Evolutionary conservation across 2,797 vertebrate genomes (phyloP).

Genomic region (Dipus sagitta): DNA sequence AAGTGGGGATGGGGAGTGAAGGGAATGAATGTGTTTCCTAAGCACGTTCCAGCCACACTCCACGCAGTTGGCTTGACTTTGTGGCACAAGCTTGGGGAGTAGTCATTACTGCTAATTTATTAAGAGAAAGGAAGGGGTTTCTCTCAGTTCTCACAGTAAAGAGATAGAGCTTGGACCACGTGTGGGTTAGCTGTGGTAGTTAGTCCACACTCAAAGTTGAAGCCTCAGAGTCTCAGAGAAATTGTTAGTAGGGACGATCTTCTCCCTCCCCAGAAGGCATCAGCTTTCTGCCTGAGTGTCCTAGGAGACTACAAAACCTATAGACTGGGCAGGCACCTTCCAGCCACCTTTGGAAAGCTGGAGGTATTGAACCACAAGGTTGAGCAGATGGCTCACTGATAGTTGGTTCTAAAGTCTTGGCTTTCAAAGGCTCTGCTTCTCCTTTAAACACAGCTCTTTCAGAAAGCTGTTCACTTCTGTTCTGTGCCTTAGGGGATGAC

Average conservation of each 20-base stretch:
- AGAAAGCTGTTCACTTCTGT: not conserved
- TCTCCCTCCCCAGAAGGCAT: not conserved
- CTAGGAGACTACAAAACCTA: not conserved
- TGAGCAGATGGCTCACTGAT: not conserved
- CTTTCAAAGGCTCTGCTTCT: slow-evolving; percentile 1
- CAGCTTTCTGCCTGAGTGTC: not conserved
- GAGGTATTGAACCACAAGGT: not conserved
- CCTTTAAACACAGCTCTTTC: slow-evolving; percentile 30
- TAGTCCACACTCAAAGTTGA: not conserved
- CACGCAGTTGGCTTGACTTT: not conserved
- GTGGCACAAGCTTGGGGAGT: not conserved
- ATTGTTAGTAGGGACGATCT: not conserved
- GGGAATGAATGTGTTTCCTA: not conserved
- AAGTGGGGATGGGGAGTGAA: accelerated
- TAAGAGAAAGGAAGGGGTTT: not conserved
- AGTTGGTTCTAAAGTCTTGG: not conserved
- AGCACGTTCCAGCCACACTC: not conserved
- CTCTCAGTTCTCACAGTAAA: not conserved
- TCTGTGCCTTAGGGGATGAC: not conserved
- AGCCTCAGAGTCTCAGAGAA: slow-evolving; percentile 4
- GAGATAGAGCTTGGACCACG: not conserved
- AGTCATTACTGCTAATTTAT: not conserved
- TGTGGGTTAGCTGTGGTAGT: not conserved
- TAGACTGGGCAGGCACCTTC: not conserved
- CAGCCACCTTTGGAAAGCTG: not conserved